Conservation (phyloP, 2,113 vertebrate genomes). For the Atlantisia rogersi region DNA sequence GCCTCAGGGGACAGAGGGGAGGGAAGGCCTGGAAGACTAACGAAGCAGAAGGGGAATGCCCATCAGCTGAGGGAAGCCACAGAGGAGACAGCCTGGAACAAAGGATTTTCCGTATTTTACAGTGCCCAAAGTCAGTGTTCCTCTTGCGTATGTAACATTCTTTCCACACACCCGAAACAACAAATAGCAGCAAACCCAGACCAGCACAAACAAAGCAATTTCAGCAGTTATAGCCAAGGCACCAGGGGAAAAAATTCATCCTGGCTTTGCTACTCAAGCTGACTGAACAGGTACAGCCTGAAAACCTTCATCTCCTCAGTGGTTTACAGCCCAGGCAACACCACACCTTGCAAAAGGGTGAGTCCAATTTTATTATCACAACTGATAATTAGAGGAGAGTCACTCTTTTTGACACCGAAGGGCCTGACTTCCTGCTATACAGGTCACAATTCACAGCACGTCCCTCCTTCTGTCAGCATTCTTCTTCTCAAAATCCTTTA, state of each 20-base stretch:
- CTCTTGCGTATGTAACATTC: background rate
- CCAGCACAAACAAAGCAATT: background rate
- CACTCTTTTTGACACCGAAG: background rate
- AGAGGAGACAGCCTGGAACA: background rate
- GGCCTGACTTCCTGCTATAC: background rate
- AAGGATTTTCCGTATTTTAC: background rate
- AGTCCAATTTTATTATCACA: background rate
- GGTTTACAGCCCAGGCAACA: background rate
- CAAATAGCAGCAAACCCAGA: background rate
- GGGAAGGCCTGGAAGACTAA: background rate
- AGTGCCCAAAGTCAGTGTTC: background rate
- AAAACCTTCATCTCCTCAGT: background rate
- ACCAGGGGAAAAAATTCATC: background rate
- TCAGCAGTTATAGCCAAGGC: background rate
- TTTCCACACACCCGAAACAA: background rate
- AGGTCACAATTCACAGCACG: background rate
- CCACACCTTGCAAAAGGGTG: background rate
- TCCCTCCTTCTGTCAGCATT: background rate
- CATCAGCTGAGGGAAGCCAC: background rate
- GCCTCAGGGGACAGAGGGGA: constrained; percentile 2
- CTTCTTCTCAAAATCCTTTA: background rate
- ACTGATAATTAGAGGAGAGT: background rate
- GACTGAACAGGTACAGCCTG: background rate
- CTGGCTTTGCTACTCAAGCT: background rate
- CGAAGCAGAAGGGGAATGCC: constrained; percentile 19